phyloP scores from a whole-genome alignment of 1,140 invertebrate species.

The Caenorhabditis tropicalis region DNA sequence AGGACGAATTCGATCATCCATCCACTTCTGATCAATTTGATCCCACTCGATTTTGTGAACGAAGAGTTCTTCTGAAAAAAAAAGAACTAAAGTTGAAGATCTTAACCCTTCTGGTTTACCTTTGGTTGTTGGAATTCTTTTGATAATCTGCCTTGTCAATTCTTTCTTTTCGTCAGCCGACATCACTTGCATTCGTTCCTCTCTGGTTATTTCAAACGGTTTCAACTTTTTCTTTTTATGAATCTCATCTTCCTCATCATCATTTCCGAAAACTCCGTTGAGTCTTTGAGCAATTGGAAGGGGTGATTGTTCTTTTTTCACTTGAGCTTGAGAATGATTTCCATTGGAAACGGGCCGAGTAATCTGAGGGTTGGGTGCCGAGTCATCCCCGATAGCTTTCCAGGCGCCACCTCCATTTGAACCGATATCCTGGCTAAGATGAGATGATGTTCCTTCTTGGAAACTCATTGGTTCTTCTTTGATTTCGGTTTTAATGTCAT shows the following conservation, averaged over 20 bases:
- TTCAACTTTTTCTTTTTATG: conserved; percentile 57
- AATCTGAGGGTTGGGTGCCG: neutral
- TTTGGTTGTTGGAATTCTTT: conserved; percentile 96
- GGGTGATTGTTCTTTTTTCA: neutral
- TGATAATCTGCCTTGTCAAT: conserved; percentile 93
- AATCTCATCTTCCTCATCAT: conserved; percentile 53
- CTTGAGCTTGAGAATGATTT: neutral
- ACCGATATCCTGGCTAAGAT: too few species aligned
- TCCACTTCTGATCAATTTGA: conserved; percentile 85
- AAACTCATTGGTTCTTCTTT: neutral
- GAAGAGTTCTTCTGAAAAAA: conserved; percentile 82
- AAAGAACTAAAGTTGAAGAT: neutral
- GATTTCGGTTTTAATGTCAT: neutral
- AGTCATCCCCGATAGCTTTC: conserved; percentile 4
- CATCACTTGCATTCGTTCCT: conserved; percentile 58
- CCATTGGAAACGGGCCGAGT: neutral
- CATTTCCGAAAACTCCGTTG: conserved; percentile 56
- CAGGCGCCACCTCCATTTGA: neutral
- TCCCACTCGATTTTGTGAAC: conserved; percentile 89
- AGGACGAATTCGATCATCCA: conserved; percentile 94
- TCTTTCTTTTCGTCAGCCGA: conserved; percentile 91
- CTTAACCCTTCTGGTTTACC: too few species aligned
- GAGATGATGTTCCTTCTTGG: neutral
- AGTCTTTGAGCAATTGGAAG: conserved; percentile 31
- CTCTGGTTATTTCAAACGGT: conserved; percentile 60